These are phyloP conservation scores for Caenorhabditis sp. DNA, from an alignment of 2,888 invertebrate species.

Conservation along the genomic window DNA sequence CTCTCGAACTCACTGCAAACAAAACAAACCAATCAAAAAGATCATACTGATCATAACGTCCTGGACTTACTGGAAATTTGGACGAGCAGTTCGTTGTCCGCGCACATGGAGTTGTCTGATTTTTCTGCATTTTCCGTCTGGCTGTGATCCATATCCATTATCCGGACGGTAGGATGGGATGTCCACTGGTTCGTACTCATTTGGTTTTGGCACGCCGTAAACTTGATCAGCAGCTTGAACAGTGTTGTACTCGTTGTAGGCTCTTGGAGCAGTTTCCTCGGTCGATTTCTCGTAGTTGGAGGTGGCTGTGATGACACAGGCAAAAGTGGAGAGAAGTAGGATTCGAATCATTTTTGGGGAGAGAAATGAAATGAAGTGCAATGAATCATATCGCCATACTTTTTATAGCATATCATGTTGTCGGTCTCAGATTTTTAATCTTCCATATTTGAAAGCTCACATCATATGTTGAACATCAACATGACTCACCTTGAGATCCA, in stretches of 20 bases:
- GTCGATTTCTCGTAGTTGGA: not conserved
- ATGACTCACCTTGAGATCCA: slow-evolving; percentile 20
- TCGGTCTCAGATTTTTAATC: slow-evolving; percentile 6
- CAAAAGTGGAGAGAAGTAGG: not conserved
- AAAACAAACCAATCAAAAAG: not conserved
- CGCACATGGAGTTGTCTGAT: slow-evolving; percentile 15
- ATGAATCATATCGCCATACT: slow-evolving; percentile 12
- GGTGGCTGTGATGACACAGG: not conserved
- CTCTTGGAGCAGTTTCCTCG: not conserved
- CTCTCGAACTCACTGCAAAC: slow-evolving; percentile 9
- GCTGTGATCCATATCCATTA: not conserved
- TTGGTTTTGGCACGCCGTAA: slow-evolving; percentile 1
- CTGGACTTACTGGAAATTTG: slow-evolving; percentile 3
- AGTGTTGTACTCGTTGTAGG: not conserved
- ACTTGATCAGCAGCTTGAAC: not conserved
- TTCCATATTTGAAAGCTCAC: slow-evolving; percentile 7
- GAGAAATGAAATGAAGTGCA: too few species aligned
- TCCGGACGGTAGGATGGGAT: not conserved
- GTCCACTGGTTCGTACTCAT: not conserved
- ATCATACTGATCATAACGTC: not conserved
- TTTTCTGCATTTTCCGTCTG: slow-evolving; percentile 8
- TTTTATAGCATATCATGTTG: slow-evolving; percentile 31
- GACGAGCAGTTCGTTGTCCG: slow-evolving; percentile 23
- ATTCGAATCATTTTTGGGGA: not conserved
- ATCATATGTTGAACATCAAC: slow-evolving; percentile 10